Evolutionary conservation across 2,113 vertebrate species (phyloP).

Genomic region (Leptobrachium leishanense): DNA sequence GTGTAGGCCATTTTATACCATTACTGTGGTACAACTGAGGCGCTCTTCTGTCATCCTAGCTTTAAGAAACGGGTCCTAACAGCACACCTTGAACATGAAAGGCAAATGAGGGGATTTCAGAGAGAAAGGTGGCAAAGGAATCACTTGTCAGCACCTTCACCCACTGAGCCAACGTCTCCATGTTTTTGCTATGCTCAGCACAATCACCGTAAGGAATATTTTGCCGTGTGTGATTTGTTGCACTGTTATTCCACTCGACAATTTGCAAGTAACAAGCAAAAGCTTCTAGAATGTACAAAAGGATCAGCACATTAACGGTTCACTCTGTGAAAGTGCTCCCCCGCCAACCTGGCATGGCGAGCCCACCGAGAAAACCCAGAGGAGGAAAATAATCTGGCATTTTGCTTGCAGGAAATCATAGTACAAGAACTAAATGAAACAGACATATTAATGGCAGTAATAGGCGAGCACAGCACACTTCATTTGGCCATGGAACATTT

Average conservation of each 20-base stretch:
- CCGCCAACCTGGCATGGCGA: neutral
- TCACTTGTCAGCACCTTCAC: slow-evolving; percentile 33
- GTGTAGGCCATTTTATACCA: slow-evolving; percentile 41
- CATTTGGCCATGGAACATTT: too few relatives aligned
- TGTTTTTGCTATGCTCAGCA: slow-evolving; percentile 29
- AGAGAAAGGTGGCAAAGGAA: slow-evolving; percentile 20
- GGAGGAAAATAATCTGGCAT: too few relatives aligned
- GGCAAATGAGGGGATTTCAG: slow-evolving; percentile 33
- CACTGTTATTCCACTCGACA: neutral
- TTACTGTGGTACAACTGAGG: slow-evolving; percentile 19
- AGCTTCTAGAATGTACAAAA: neutral
- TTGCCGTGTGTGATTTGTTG: neutral
- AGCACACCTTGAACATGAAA: slow-evolving; percentile 33
- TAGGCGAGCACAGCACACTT: too few relatives aligned
- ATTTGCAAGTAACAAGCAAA: neutral
- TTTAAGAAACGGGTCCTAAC: slow-evolving; percentile 44
- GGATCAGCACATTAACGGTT: neutral
- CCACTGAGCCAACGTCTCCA: slow-evolving; percentile 28
- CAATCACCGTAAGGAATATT: slow-evolving; percentile 18
- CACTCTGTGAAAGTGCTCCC: neutral
- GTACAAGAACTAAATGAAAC: too few relatives aligned
- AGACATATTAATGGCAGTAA: too few relatives aligned
- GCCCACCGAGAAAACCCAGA: too few relatives aligned
- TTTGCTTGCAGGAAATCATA: too few relatives aligned
- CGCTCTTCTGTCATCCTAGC: slow-evolving; percentile 42